These are phyloP conservation scores for Dryoscopus gambensis DNA, from an alignment of 2,113 vertebrate species.

Conservation along the genomic window DNA sequence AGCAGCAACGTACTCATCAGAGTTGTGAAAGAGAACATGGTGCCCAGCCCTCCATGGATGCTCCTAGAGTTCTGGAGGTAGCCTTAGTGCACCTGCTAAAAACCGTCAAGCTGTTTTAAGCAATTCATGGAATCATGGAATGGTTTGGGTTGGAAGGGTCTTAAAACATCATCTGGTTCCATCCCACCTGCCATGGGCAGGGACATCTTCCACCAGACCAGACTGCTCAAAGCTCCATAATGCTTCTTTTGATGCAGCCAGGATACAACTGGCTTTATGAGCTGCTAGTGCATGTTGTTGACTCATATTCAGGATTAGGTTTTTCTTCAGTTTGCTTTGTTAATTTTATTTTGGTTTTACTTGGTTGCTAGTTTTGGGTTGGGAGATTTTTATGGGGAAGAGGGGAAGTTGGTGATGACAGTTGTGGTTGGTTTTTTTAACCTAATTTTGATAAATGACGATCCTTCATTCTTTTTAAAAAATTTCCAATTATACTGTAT, in stretches of 20 bases:
- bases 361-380: neutral
- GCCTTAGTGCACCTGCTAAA: neutral
- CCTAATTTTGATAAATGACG: neutral
- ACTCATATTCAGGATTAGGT: too few relatives aligned
- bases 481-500: neutral
- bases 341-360: neutral
- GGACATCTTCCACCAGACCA: neutral
- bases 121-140: neutral
- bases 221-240: neutral
- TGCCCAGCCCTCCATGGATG: neutral
- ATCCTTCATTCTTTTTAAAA: fast-evolving
- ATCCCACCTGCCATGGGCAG: neutral
- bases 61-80: neutral
- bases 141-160: neutral
- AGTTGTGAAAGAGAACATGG: neutral
- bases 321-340: neutral
- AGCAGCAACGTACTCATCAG: neutral
- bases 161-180: neutral
- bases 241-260: fast-evolving
- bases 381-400: neutral
- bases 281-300: neutral
- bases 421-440: neutral
- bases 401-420: neutral
- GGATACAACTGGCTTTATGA: neutral
- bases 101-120: neutral